A percentile compares a stretch with the other conserved stretches of the same genome.
These are phyloP conservation scores for Ondatra zibethicus DNA, from an alignment of 2,113 vertebrate species.

Conservation along the genomic window DNA sequence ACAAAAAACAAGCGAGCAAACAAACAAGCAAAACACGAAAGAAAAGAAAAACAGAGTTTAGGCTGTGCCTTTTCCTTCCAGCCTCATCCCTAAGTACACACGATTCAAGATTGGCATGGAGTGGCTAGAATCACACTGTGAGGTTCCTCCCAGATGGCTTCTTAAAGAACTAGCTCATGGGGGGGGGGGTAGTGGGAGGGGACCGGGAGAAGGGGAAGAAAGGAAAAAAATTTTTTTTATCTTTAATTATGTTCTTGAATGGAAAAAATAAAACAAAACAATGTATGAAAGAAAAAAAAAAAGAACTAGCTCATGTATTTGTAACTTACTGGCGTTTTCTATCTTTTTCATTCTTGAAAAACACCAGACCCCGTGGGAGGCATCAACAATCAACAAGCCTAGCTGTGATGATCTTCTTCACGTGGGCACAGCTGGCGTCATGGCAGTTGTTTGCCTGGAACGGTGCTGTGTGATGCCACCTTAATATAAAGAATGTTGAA, in stretches of 20 bases:
- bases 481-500: not conserved
- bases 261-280: too few relatives aligned
- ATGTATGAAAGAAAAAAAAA: too few relatives aligned
- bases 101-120: not conserved
- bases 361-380: not conserved
- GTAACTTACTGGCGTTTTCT: not conserved
- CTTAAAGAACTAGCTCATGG: not conserved
- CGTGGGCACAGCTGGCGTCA: not conserved
- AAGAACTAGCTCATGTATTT: not conserved
- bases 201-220: too few relatives aligned
- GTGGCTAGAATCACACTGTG: not conserved
- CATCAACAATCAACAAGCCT: not conserved
- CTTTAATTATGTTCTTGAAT: too few relatives aligned
- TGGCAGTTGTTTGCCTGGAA: not conserved
- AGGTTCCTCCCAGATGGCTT: not conserved
- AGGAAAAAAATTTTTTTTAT: too few relatives aligned
- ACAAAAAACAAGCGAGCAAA: too few relatives aligned
- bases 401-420: not conserved
- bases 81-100: not conserved
- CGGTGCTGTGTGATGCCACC: not conserved
- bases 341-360: not conserved
- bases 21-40: too few relatives aligned
- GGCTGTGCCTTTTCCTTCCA: not conserved
- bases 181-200: too few relatives aligned
- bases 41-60: not conserved